phyloP scores from a whole-genome alignment of 1,140 invertebrate species.

The Colletes latitarsis region DNA sequence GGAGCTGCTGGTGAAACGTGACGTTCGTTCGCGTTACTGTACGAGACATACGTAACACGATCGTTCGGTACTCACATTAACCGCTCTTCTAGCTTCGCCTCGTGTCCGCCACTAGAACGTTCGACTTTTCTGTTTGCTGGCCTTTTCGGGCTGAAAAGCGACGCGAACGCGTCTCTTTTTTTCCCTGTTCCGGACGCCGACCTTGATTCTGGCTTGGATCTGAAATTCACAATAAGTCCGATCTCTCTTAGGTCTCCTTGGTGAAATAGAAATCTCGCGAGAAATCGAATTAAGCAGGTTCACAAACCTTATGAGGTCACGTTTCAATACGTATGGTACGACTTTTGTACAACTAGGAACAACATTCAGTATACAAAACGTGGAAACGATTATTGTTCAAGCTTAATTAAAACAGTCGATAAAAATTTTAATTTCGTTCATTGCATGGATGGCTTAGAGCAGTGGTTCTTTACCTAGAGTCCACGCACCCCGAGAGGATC shows the following conservation, averaged over 20 bases:
- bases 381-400: too few species aligned
- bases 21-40: neutral
- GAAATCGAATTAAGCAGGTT: too few species aligned
- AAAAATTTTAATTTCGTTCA: too few species aligned
- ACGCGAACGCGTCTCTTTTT: slow-evolving; percentile 60
- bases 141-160: slow-evolving; percentile 61
- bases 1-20: slow-evolving; percentile 11
- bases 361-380: too few species aligned
- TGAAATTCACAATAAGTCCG: slow-evolving; percentile 51
- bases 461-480: too few species aligned
- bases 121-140: slow-evolving; percentile 54
- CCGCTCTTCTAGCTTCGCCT: slow-evolving; percentile 30
- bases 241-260: neutral
- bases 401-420: too few species aligned
- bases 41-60: slow-evolving; percentile 7
- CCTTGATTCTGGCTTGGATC: slow-evolving; percentile 50
- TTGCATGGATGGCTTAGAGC: too few species aligned
- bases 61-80: slow-evolving; percentile 53
- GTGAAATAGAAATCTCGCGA: neutral
- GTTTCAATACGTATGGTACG: too few species aligned
- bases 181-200: slow-evolving; percentile 28
- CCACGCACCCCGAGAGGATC: too few species aligned
- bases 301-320: too few species aligned
- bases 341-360: too few species aligned
- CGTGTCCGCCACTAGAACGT: slow-evolving; percentile 4